Percentiles rank a stretch among this genome's conserved stretches.
Evolutionary conservation across 2,797 vertebrate genomes (phyloP).

Genomic region (Hippocampus kuda): DNA sequence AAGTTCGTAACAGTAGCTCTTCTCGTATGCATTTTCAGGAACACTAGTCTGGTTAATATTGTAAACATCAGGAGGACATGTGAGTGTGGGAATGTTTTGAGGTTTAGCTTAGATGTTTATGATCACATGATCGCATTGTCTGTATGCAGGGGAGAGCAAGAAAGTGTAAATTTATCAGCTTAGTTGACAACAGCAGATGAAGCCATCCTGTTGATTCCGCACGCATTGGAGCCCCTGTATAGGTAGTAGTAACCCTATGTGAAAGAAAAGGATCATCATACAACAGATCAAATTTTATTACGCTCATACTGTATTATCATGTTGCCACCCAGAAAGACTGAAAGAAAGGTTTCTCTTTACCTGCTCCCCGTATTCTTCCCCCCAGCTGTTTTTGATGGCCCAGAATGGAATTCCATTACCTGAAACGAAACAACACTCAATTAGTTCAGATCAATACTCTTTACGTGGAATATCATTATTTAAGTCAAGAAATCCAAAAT

Average conservation of each 20-base stretch:
- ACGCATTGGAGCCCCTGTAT: slow-evolving; percentile 74
- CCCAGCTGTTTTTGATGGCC: slow-evolving; percentile 96
- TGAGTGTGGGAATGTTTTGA: not conserved
- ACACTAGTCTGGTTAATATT: not conserved
- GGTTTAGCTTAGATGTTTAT: not conserved
- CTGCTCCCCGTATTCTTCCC: slow-evolving; percentile 81
- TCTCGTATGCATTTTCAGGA: not conserved
- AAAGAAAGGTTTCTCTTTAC: slow-evolving; percentile 45
- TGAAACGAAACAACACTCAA: slow-evolving; percentile 40
- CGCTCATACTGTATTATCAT: not conserved
- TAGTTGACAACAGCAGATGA: slow-evolving; percentile 78
- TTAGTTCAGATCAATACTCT: not conserved
- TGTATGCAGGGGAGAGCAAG: not conserved
- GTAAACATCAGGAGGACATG: not conserved
- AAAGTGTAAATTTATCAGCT: slow-evolving; percentile 10
- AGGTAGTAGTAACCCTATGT: slow-evolving; percentile 85
- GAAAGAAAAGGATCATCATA: slow-evolving; percentile 5
- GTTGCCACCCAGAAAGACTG: not conserved
- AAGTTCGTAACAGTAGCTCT: not conserved
- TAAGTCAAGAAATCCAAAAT: too few relatives aligned
- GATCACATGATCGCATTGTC: not conserved
- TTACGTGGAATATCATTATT: too few relatives aligned
- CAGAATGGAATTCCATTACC: slow-evolving; percentile 77
- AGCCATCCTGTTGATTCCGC: slow-evolving; percentile 83
- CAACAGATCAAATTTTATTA: not conserved